Evolutionary conservation across 2,888 invertebrate genomes (phyloP).

Genomic region (Icerya purchasi): DNA sequence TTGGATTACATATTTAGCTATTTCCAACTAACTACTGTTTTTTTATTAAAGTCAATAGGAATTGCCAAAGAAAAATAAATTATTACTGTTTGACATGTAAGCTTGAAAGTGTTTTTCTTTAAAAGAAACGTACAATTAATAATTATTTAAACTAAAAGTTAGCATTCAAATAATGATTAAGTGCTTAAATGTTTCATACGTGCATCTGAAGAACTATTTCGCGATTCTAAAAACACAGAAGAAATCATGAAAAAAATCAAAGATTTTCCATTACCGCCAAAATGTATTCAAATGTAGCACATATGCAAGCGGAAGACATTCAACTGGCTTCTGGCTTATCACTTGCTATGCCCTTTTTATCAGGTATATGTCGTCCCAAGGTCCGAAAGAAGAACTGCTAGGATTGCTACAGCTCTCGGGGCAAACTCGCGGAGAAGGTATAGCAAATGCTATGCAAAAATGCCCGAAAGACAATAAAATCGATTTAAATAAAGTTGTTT

Average conservation of each 20-base stretch:
- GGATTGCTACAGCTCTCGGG: conserved; percentile 12
- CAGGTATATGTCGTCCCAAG: conserved; percentile 17
- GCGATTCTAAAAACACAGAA: conserved; percentile 21
- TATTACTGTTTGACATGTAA: no score
- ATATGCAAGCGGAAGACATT: conserved; percentile 19
- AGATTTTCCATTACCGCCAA: conserved; percentile 17
- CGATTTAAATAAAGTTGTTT: conserved; percentile 7
- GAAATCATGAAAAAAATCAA: conserved; percentile 15
- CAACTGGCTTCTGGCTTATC: conserved; percentile 19
- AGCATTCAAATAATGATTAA: neutral
- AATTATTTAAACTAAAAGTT: neutral
- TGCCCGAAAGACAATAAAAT: conserved; percentile 13
- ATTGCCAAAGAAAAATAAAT: neutral
- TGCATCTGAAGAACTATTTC: conserved; percentile 21
- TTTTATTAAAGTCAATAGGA: neutral
- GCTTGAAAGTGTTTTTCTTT: neutral
- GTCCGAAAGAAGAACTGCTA: conserved; percentile 17
- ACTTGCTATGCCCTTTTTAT: conserved; percentile 17
- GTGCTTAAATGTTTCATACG: conserved; percentile 15
- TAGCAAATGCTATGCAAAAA: conserved; percentile 21
- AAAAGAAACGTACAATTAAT: neutral
- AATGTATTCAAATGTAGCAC: conserved; percentile 16
- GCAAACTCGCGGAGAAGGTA: conserved; percentile 18
- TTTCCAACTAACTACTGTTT: no score
- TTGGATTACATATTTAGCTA: no score